phyloP scores from a whole-genome alignment of 2,797 vertebrate species.

The Crotalus adamanteus region DNA sequence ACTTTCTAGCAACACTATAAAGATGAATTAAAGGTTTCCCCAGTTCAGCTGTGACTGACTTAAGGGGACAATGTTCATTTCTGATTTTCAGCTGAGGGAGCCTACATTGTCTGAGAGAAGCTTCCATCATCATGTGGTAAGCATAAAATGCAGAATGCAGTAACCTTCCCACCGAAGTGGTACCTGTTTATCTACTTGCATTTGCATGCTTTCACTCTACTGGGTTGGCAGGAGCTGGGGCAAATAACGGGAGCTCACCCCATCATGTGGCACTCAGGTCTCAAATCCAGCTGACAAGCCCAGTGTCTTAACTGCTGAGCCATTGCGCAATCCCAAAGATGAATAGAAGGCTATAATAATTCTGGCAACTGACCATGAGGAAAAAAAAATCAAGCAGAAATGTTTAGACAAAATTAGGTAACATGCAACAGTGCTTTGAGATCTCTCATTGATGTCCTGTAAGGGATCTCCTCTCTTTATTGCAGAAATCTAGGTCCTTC shows the following conservation, averaged over 20 bases:
- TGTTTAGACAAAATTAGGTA: background rate
- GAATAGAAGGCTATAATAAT: background rate
- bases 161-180: background rate
- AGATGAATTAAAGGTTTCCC: background rate
- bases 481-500: background rate
- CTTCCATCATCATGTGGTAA: background rate
- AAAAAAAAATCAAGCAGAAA: background rate
- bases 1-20: background rate
- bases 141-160: background rate
- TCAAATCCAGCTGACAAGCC: background rate
- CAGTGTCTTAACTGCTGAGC: background rate
- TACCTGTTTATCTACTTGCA: background rate
- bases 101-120: background rate
- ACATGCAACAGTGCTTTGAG: background rate
- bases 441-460: background rate
- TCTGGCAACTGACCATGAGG: background rate
- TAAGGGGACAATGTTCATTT: no score
- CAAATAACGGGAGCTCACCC: background rate
- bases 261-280: background rate
- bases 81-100: no score
- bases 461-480: background rate
- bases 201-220: background rate
- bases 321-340: background rate
- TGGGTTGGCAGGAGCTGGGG: background rate
- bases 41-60: background rate